Evolutionary conservation across 2,888 invertebrate species (phyloP).

Genomic region (Cremastobaeus sp.): DNA sequence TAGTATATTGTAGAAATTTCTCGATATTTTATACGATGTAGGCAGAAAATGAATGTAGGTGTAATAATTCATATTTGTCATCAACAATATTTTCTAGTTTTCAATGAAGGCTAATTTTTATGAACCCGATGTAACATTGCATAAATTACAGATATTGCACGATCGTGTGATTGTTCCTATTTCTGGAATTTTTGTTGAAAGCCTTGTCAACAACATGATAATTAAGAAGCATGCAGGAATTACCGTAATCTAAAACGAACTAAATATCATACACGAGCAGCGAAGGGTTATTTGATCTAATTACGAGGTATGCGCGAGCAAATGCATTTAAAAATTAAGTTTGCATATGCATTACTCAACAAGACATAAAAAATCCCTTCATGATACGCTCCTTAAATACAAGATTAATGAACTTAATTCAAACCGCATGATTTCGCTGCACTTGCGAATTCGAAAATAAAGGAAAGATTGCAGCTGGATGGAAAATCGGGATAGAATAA

Average conservation of each 20-base stretch:
- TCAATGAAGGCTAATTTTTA: too few relatives aligned
- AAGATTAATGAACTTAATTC: slow-evolving; percentile 2
- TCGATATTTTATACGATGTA: too few relatives aligned
- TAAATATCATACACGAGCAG: slow-evolving; percentile 21
- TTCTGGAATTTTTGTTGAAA: slow-evolving; percentile 21
- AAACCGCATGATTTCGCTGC: neutral
- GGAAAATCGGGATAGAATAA: neutral
- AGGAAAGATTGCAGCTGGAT: too few relatives aligned
- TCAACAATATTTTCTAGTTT: too few relatives aligned
- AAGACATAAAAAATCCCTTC: slow-evolving; percentile 1
- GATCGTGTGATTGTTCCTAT: too few relatives aligned
- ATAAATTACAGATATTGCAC: too few relatives aligned
- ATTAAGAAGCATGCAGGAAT: slow-evolving; percentile 23
- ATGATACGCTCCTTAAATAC: slow-evolving; percentile 2
- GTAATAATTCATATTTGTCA: too few relatives aligned
- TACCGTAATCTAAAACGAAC: slow-evolving; percentile 22
- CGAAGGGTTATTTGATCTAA: slow-evolving; percentile 28
- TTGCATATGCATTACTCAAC: slow-evolving; percentile 10
- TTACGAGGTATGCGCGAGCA: neutral
- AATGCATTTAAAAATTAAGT: slow-evolving; percentile 27
- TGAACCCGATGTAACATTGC: too few relatives aligned
- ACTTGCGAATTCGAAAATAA: too few relatives aligned
- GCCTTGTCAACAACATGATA: slow-evolving; percentile 5
- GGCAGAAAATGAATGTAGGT: too few relatives aligned
- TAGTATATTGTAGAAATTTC: too few relatives aligned